phyloP scores from a whole-genome alignment of 2,888 invertebrate genomes.

The Apeira syringaria region DNA sequence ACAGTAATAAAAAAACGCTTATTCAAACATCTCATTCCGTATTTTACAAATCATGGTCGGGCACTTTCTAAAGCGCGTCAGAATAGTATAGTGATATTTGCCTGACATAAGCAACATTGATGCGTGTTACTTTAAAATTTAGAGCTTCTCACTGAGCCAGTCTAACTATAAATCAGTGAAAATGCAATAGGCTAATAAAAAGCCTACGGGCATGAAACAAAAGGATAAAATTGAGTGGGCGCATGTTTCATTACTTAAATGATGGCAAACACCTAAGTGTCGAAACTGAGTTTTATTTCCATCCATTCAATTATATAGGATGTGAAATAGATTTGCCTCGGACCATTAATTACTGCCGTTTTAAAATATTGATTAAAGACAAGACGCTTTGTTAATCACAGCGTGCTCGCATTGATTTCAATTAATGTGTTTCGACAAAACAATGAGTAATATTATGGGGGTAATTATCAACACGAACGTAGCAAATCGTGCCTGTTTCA shows the following conservation, averaged over 20 bases:
- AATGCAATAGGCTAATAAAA: constrained; percentile 14
- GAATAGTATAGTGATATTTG: too few species aligned
- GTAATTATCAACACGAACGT: constrained; percentile 51
- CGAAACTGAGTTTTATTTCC: constrained; percentile 25
- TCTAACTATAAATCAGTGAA: constrained; percentile 1
- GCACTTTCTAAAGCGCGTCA: too few species aligned
- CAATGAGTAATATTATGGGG: constrained; percentile 47
- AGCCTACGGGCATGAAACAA: constrained; percentile 11
- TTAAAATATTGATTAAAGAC: constrained; percentile 43
- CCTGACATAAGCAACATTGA: too few species aligned
- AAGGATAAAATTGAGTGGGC: constrained; percentile 1
- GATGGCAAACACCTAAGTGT: constrained; percentile 26
- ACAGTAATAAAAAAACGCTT: too few species aligned
- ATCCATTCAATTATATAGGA: constrained; percentile 29
- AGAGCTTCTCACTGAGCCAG: neutral
- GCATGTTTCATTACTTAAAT: constrained; percentile 23
- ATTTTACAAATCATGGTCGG: too few species aligned
- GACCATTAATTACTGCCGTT: constrained; percentile 44
- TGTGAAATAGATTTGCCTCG: constrained; percentile 30
- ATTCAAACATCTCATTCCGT: too few species aligned
- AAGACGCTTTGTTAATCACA: constrained; percentile 57
- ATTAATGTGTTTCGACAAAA: constrained; percentile 66
- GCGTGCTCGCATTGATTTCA: constrained; percentile 51
- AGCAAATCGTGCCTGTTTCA: constrained; percentile 51
- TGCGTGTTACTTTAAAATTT: too few species aligned